Evolutionary conservation across 2,888 invertebrate species (phyloP), one percentile per base, ranked within the genome.

Genomic region (Cremastobaeus sp.): DNA sequence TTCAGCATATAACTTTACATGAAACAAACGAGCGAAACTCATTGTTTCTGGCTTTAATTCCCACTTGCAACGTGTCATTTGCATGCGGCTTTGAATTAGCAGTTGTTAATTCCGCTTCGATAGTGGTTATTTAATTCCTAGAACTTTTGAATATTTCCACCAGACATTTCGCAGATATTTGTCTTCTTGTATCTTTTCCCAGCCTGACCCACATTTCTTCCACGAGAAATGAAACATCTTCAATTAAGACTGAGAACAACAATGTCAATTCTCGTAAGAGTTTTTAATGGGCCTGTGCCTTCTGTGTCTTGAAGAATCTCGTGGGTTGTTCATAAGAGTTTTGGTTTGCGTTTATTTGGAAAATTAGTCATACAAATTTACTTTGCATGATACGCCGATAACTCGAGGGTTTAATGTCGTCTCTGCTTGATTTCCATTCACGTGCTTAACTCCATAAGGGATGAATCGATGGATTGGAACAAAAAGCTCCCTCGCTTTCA

Each of bases 401-500:
- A 25, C 35, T 35, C 35, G 39, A 60, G 48, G 11, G 48, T 50
- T 60, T 48, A 59, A 59, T n/a, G 60, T 37, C 48, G 18, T 20
- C 48, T 11, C 60, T 41, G 21, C 37, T 20, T 37, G 18, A 60
- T 37, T 60, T 30, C 18, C 25, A 60, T 60, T 60, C 60, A 48
- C 5, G 60, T 39, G 48, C 18, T 20, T 48, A 30, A 50, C 60
- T 60, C 50, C 39, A 41, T 48, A 50, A 60, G 60, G 32, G 32
- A 32, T 11, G 48, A 60, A 60, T 60, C 60, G 60, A 60, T 60
- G 30, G 14, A n/a, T 20, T 50, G 0, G 32, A 30, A 59, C 59
- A 60, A 60, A 60, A 48, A 60, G 48, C 60, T 39, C 39, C 4
- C 18, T n/a, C n/a, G 20, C 30, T 12, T 48, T 59, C 21, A 59